phyloP scores from a whole-genome alignment of 2,797 vertebrate species.

The Argentina silus region DNA sequence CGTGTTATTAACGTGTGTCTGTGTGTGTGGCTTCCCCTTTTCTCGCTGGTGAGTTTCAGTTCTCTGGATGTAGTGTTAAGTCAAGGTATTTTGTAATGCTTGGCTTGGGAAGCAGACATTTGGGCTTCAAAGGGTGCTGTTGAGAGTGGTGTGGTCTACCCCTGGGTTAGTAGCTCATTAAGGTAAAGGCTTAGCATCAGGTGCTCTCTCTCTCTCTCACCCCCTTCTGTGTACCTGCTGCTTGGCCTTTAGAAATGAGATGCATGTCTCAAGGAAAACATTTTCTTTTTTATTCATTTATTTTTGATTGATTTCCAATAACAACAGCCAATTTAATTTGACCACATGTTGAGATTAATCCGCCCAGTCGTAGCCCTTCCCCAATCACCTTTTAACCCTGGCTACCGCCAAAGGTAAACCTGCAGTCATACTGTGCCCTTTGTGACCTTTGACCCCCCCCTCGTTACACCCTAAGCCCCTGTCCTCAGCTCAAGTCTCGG shows the following conservation, averaged over 20 bases:
- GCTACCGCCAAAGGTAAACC: not conserved
- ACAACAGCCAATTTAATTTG: constrained; percentile 9
- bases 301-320: constrained; percentile 20
- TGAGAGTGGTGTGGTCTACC: constrained; percentile 12
- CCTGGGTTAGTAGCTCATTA: constrained; percentile 18
- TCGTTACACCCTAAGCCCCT: constrained; percentile 11
- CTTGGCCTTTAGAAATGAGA: constrained; percentile 67
- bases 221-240: constrained; percentile 55
- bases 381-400: constrained; percentile 1
- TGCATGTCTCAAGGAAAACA: constrained; percentile 67
- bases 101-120: not conserved
- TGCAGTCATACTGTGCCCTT: not conserved
- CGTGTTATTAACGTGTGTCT: not conserved
- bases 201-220: constrained; percentile 20
- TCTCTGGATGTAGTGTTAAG: too few relatives aligned
- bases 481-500: constrained; percentile 6
- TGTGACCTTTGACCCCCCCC: constrained; percentile 24
- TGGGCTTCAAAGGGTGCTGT: constrained; percentile 17
- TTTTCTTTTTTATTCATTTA: constrained; percentile 30
- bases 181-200: constrained; percentile 25
- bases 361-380: not conserved
- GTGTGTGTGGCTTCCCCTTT: too few relatives aligned
- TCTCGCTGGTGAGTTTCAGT: too few relatives aligned
- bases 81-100: not conserved
- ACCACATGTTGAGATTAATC: not conserved